Base-by-base conservation (phyloP, 2,888 invertebrate species). In the Drosophila mercatorum region DNA sequence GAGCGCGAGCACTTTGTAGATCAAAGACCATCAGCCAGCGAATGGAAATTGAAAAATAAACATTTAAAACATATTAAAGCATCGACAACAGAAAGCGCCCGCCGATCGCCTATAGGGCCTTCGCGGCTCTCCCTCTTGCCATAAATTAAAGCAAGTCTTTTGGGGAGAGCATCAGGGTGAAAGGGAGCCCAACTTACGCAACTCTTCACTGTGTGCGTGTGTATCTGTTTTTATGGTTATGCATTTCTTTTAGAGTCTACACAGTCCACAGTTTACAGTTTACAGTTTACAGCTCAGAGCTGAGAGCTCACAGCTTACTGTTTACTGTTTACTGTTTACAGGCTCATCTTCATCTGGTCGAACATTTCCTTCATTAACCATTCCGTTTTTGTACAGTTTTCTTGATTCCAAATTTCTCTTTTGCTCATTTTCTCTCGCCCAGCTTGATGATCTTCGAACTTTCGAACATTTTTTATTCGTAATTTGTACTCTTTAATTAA, bases 301-400 rank as follows among this genome's bases (percentile, higher is more conserved):
- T 56, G 46, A 72, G 70, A 78, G 80, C 31, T 56, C 17, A 43
- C 43, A 69, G 75, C 68, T 66, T 70, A 83, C 66, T 46, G 65
- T 69, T 81, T 79, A 76, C 68, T 60, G 40, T 61, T 74, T 60
- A 70, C 34, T 53, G 61, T 73, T 73, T 68, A 76, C 81, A 74
- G 82, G 84, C 84, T 83, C 79, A 73, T 73, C 80, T 85, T 68
- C 68, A 53, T 61, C 64, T 51, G 60, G 49, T 56, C 73, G 64
- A 69, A 65, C 82, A 88, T 85, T 88, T 85, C 81, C 85, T 86
- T 88, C 88, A 88, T 85, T 85, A 85, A 76, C 86, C 38, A 88
- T 88, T 81, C 80, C 75, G 75, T 72, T 85, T 78, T 83, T 62
- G 78, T 77, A 56, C 62, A 73, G 51, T 81, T 82, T 85, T 80